Evolutionary conservation across 2,888 invertebrate species (phyloP).

Genomic region (Flabesymbios commensalis): DNA sequence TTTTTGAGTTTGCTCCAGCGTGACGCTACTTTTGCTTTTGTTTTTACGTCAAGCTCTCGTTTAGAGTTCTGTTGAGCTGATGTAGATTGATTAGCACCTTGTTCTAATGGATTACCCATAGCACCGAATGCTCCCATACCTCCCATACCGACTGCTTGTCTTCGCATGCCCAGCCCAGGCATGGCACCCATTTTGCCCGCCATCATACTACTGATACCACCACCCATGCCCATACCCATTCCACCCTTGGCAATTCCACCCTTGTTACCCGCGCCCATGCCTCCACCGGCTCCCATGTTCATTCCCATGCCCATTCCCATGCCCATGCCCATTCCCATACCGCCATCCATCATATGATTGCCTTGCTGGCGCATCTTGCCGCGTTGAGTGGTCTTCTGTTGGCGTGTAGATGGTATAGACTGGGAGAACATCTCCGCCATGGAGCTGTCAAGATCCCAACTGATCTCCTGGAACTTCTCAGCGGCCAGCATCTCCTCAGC

Average conservation of each 20-base stretch:
- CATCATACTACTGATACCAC: background rate
- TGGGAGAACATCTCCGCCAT: constrained; percentile 20
- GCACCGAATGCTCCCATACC: too few species aligned
- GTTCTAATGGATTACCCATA: too few species aligned
- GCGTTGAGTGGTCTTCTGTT: too few species aligned
- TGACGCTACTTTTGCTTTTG: constrained; percentile 14
- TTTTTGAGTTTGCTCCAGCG: constrained; percentile 32
- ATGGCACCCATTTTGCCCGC: background rate
- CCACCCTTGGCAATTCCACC: too few species aligned
- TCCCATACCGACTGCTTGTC: background rate
- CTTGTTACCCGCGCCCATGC: too few species aligned
- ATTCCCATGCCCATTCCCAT: background rate
- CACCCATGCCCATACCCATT: background rate
- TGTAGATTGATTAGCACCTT: too few species aligned
- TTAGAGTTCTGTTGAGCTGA: too few species aligned
- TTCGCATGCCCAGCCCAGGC: background rate
- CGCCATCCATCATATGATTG: too few species aligned
- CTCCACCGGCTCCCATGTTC: too few species aligned
- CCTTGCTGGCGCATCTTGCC: too few species aligned
- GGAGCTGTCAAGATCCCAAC: constrained; percentile 30
- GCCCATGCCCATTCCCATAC: background rate
- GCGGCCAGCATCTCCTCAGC: constrained; percentile 29
- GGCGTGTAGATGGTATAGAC: constrained; percentile 1
- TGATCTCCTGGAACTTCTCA: constrained; percentile 29
- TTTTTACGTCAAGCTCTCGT: background rate